Evolutionary conservation across 2,797 vertebrate genomes (phyloP).

Genomic region (Malurus leucopterus): DNA sequence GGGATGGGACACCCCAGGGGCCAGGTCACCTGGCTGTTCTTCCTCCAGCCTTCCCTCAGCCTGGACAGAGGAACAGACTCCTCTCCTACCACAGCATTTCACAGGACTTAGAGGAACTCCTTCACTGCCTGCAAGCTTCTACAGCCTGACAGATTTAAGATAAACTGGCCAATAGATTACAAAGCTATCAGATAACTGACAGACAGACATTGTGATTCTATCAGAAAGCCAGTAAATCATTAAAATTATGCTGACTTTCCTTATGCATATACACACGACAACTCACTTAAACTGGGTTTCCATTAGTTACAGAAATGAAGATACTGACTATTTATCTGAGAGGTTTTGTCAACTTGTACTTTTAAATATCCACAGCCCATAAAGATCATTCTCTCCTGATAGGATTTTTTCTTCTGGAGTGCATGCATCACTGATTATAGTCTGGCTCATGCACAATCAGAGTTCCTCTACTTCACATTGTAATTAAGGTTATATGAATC

Average conservation of each 20-base stretch:
- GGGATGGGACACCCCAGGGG: not conserved
- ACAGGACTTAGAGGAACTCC: not conserved
- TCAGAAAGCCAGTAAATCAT: not conserved
- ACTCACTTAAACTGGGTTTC: not conserved
- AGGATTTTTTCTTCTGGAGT: not conserved
- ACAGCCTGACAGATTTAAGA: not conserved
- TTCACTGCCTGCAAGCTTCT: not conserved
- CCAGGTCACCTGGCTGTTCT: too few relatives aligned
- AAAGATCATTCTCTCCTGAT: not conserved
- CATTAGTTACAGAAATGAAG: not conserved
- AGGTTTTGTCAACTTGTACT: not conserved
- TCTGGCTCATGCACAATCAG: not conserved
- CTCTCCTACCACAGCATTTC: not conserved
- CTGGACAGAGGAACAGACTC: fast-evolving
- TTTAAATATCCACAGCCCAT: not conserved
- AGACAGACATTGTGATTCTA: not conserved
- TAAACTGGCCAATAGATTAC: not conserved
- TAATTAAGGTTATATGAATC: not conserved
- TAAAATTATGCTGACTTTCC: not conserved
- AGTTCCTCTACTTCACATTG: not conserved
- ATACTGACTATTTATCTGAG: not conserved
- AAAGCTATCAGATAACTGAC: not conserved
- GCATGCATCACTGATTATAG: not conserved
- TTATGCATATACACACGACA: fast-evolving
- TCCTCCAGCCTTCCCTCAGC: not conserved